Base-by-base conservation (phyloP, 2,888 invertebrate species). In the Parapristionchus giblindavisi region DNA sequence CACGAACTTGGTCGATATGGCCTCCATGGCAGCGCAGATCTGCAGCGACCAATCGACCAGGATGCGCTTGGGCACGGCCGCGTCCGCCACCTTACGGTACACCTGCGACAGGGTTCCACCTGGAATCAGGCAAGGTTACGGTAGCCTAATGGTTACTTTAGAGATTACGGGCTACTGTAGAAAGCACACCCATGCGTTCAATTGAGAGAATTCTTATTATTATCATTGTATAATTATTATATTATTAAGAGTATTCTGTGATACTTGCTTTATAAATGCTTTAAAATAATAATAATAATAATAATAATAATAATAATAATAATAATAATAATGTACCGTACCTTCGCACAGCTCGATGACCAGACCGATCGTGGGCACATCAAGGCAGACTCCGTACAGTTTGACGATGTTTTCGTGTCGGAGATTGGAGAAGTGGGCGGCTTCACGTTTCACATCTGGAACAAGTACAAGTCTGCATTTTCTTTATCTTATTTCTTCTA, bases 11-110 rank as follows among this genome's bases (percentile, higher is more conserved):
- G 29, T 43, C 3, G 60, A n/a, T 14, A 72, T 72, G 34, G 43
- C 40, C n/a, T 72, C 60, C 72, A 72, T 72, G 3, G 72, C 72
- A 58, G 72, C 32, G 21, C 52, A 52, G 29, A 72, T 72, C 32
- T 72, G 58, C 21, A 51, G 40, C 1, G 60, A 40, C 72, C 72
- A 72, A 43, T 60, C 72, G 3, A 72, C 60, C 8, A 72, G 40
- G 48, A 72, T 72, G 58, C 72, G 29, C 60, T 72, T 72, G 5
- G 72, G 72, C 17, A 72, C 60, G 8, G 72, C 72, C 3, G 72
- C 72, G 32, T 72, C 36, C 27, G 60, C 34, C 29, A 72, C 72
- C 8, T 34, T 58, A 17, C 60, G 34, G 38, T 60, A 72, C 8
- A 72, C 72, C 43, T 72, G 58, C 21, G 60, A 48, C n/a, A 72